Evolutionary conservation across 2,113 vertebrate genomes (phyloP), one percentile per base, ranked within the genome.

Genomic region (Tachysurus fulvidraco): DNA sequence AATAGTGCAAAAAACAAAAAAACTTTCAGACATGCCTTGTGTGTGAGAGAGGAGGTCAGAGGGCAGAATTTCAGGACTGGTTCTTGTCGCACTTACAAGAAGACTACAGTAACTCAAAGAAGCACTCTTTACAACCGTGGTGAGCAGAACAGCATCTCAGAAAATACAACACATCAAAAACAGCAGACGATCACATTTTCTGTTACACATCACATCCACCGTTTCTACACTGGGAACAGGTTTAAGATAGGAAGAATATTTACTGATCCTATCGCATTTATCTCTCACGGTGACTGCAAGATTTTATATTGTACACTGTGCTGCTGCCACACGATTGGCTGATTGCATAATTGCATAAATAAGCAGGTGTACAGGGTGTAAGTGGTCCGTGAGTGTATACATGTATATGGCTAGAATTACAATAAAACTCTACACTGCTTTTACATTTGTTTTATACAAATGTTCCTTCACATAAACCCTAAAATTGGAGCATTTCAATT

Each of bases 401-500:
- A 12, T 76, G 7, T 28, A 78, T 78, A 78, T 13, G 14, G 13
- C 50, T 54, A 30, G 50, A 78, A 55, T 55, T 13, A 17, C 25
- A 54, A 54, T 30, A 10, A 78, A 76, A 12, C 44, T 7, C 19
- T n/a, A 46, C 44, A 13, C 21, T 50, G 25, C 21, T 25, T 4
- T 25, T 28, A 76, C 30, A 41, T 50, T 78, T 64, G 77, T 8
- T 64, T n/a, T 23, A 54, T 46, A 85, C 83, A 77, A 28, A 85
- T 28, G 46, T 13, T 50, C 36, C 44, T 7, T 52, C 80, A 41
- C 62, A 59, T n/a, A 9, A 73, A 84, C 57, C 44, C 17, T 74
- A 44, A 79, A 77, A 52, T n/a, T 50, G 46, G 8, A 50, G 46
- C 23, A 5, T 59, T 80, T 36, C 30, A 23, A 23, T 28, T 36